phyloP scores from a whole-genome alignment of 1,140 invertebrate genomes.

The Lethocerus indicus region DNA sequence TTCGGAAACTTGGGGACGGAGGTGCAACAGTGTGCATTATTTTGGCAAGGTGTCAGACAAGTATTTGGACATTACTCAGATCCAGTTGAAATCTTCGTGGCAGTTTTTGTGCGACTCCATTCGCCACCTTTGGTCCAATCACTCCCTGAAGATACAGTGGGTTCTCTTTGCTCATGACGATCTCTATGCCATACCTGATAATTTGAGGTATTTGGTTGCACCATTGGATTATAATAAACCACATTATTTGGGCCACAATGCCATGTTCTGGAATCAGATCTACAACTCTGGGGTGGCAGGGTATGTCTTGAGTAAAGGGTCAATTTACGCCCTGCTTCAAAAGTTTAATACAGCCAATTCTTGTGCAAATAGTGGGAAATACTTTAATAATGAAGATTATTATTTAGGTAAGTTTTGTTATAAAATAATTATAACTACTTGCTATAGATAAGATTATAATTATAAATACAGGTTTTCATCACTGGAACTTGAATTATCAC shows the following conservation, averaged over 20 bases:
- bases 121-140: conserved; percentile 7
- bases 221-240: conserved; percentile 10
- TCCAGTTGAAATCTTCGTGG: conserved; percentile 15
- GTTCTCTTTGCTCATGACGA: conserved; percentile 17
- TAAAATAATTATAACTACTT: too few relatives aligned
- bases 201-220: conserved; percentile 17
- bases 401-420: background rate
- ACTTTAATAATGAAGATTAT: background rate
- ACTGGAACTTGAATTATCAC: too few relatives aligned
- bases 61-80: conserved; percentile 5
- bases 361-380: conserved; percentile 10
- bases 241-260: conserved; percentile 18
- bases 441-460: too few relatives aligned
- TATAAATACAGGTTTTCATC: too few relatives aligned
- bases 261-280: conserved; percentile 15
- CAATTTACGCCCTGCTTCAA: conserved; percentile 9
- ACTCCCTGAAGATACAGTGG: conserved; percentile 13
- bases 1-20: conserved; percentile 16
- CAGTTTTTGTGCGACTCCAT: conserved; percentile 17
- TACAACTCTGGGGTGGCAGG: conserved; percentile 17
- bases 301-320: conserved; percentile 17
- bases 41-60: conserved; percentile 7
- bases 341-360: conserved; percentile 9
- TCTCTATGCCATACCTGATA: conserved; percentile 19
- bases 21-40: conserved; percentile 14